These are phyloP conservation scores for Pseudanteris insignis DNA, from an alignment of 2,888 invertebrate genomes.

Conservation along the genomic window DNA sequence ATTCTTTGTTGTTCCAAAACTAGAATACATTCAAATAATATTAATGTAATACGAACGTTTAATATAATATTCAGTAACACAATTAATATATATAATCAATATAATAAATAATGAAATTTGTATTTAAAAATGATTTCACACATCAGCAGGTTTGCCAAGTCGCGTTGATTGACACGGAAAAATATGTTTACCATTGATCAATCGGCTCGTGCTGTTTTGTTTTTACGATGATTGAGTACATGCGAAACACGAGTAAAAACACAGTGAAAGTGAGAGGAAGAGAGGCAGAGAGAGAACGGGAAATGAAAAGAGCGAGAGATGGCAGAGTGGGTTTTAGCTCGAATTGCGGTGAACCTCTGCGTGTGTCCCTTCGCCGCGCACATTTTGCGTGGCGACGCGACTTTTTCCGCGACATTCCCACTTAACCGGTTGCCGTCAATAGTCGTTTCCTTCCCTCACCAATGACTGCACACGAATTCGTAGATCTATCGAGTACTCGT, in stretches of 20 bases:
- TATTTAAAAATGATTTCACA: no score
- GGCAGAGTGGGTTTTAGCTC: slow-evolving; percentile 48
- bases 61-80: no score
- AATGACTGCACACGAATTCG: slow-evolving; percentile 10
- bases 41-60: no score
- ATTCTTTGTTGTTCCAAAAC: no score
- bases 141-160: no score
- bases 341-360: slow-evolving; percentile 61
- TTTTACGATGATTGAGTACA: slow-evolving; percentile 53
- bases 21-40: no score
- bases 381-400: slow-evolving; percentile 48
- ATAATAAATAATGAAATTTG: no score
- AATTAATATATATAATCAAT: no score
- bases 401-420: slow-evolving; percentile 51
- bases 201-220: slow-evolving; percentile 45
- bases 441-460: slow-evolving; percentile 27
- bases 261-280: no score
- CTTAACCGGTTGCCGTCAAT: slow-evolving; percentile 49
- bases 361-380: slow-evolving; percentile 49
- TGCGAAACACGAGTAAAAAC: slow-evolving; percentile 37
- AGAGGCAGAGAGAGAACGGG: slow-evolving; percentile 19
- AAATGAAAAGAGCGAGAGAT: slow-evolving; percentile 36
- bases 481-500: slow-evolving; percentile 14
- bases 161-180: slow-evolving; percentile 32
- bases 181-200: slow-evolving; percentile 28